These are phyloP conservation scores for Penaeus japonicus DNA, from an alignment of 1,140 invertebrate genomes.

Conservation along the genomic window DNA sequence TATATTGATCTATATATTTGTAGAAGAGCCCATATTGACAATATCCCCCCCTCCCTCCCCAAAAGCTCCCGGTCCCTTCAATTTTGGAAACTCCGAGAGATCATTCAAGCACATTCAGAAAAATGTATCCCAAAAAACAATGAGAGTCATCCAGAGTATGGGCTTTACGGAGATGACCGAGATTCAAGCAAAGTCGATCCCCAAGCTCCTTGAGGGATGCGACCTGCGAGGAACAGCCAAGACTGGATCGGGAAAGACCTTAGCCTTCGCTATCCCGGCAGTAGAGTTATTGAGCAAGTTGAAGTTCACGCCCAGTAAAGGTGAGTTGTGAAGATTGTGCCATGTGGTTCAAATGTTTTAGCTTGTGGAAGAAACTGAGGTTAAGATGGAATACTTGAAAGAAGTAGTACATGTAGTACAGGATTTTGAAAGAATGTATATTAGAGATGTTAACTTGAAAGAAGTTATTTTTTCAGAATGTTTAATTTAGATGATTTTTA, in stretches of 20 bases:
- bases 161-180: slow-evolving; percentile 85
- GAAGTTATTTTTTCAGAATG: no score
- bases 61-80: no score
- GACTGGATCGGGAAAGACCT: slow-evolving; percentile 97
- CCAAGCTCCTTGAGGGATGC: slow-evolving; percentile 80
- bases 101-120: no score
- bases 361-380: neutral
- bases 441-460: no score
- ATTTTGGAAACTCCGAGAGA: no score
- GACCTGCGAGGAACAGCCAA: slow-evolving; percentile 96
- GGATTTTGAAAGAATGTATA: neutral
- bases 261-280: slow-evolving; percentile 96
- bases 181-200: slow-evolving; percentile 90
- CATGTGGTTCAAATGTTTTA: neutral
- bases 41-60: no score
- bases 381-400: neutral
- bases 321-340: neutral
- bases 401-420: neutral
- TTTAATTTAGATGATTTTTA: no score
- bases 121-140: slow-evolving; percentile 65
- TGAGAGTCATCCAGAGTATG: slow-evolving; percentile 78
- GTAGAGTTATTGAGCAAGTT: slow-evolving; percentile 73
- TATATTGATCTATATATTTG: no score
- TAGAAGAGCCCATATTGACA: no score
- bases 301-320: neutral